Evolutionary conservation across 2,797 vertebrate species (phyloP).

Genomic region (Sphaeramia orbicularis): DNA sequence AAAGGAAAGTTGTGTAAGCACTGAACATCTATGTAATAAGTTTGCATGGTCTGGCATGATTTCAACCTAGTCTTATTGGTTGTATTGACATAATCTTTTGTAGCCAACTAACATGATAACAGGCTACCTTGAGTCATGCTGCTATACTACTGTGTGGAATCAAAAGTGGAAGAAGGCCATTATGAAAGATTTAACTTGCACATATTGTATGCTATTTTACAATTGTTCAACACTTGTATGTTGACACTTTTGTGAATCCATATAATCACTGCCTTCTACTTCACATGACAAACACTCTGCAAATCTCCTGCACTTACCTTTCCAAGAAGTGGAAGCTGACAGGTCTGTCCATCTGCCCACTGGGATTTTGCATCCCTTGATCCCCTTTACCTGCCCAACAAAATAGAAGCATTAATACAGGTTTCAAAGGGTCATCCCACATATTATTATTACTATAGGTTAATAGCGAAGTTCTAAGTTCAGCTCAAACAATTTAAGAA

Average conservation of each 20-base stretch:
- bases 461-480: too few species aligned
- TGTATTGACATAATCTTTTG: too few species aligned
- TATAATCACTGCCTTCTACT: not conserved
- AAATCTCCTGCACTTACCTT: constrained; percentile 57
- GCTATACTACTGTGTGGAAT: not conserved
- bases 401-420: not conserved
- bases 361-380: constrained; percentile 67
- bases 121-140: too few species aligned
- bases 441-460: not conserved
- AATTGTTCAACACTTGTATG: not conserved
- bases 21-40: too few species aligned
- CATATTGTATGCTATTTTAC: not conserved
- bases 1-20: too few species aligned
- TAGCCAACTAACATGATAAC: too few species aligned
- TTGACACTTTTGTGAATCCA: not conserved
- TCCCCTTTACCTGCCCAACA: constrained; percentile 73
- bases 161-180: not conserved
- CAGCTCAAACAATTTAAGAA: too few species aligned
- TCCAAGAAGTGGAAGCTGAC: constrained; percentile 68
- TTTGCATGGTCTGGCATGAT: too few species aligned
- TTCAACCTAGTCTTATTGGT: too few species aligned
- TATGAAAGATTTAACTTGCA: not conserved
- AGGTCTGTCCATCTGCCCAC: constrained; percentile 69
- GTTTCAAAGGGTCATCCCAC: not conserved
- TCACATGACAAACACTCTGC: not conserved